Evolutionary conservation across 2,888 invertebrate genomes (phyloP), one percentile per base, ranked within the genome.

Genomic region (Eustalomyia histrio): DNA sequence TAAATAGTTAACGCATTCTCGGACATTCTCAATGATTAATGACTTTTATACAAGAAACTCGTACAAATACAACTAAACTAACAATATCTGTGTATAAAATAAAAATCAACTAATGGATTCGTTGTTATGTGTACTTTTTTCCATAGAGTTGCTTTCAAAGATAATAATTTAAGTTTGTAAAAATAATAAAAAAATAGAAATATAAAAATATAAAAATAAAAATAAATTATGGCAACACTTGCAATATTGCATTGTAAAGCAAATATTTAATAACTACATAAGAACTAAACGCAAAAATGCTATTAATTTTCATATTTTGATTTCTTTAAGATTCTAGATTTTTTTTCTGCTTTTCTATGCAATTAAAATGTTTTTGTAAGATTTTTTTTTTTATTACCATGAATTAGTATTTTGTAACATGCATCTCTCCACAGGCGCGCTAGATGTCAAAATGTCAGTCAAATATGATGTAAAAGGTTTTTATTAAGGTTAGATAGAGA

Each of bases 1-100:
- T 67, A 81, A 78, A 81, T 81, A 78, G 78, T 81, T 81, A 81
- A 78, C 81, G 81, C 81, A 78, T 81, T 78, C 81, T 71, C 61
- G 52, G 74, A 81, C 81, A 81, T 74, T 65, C 69, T 50, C 33
- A 39, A 67, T 81, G 81, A 81, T 78, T 81, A 81, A 81, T 81
- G 81, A 57, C 57, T 78, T 75, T 75, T 71, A 57, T 57, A 43
- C 39, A 35, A 57, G 33, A 74, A 60, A 78, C 47, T 81, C 57
- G 12, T 57, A 65, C 57, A 71, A 57, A 68, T n/a, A 65, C 50
- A 65, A 47, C n/a, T 3, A 1, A n/a, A 47, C 1, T n/a, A 47
- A 47, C 39, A 7, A 39, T 39, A 47, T 47, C 14, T n/a, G 12
- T 14, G 5, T 43, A n/a, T 47, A 64, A 55, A 67, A 24, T 39